Evolutionary conservation across 2,113 vertebrate species (phyloP), one percentile per base, ranked within the genome.

Genomic region (Drymodes brunneopygia): DNA sequence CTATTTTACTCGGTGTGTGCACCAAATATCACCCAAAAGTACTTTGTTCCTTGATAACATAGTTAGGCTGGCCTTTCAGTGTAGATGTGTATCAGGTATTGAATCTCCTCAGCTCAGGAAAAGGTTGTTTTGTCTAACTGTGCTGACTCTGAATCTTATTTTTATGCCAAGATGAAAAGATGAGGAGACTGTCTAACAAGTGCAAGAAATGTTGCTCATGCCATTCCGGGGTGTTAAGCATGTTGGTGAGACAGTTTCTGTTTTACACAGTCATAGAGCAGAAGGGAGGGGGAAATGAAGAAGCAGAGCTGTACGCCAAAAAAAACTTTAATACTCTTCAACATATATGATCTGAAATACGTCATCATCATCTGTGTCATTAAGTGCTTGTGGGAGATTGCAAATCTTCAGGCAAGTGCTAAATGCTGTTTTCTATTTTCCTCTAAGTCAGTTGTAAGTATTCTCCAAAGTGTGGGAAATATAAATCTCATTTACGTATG

Each of bases 351-450:
- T 88, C 56, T 66, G 33, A 95, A 94, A 82, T 77, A 85, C 18
- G 28, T 70, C 69, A 82, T 44, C 65, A 75, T 85, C 47, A 44
- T 88, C 56, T 45, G 23, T 90, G 62, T 86, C 79, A 78, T 62
- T 91, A 92, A 90, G 67, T 47, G 54, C 81, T 94, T 86, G 47
- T 44, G 75, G 51, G 71, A 93, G 64, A 89, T 2, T 92, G 35
- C 71, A 95, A 80, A 86, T 85, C 85, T 85, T 91, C 64, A 88
- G 48, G 35, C 60, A 90, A 93, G 56, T 60, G 79, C 24, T 88
- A 92, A 91, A 53, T 42, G 50, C 21, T 81, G 38, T 85, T 96
- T 86, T 94, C 71, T 95, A 18, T 82, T 96, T 94, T 95, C 67
- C 38, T 80, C 38, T 69, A 77, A 86, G 53, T 80, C 56, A 66